These are phyloP conservation scores for Aporophyla nigra DNA, from an alignment of 2,888 invertebrate species.

Conservation along the genomic window DNA sequence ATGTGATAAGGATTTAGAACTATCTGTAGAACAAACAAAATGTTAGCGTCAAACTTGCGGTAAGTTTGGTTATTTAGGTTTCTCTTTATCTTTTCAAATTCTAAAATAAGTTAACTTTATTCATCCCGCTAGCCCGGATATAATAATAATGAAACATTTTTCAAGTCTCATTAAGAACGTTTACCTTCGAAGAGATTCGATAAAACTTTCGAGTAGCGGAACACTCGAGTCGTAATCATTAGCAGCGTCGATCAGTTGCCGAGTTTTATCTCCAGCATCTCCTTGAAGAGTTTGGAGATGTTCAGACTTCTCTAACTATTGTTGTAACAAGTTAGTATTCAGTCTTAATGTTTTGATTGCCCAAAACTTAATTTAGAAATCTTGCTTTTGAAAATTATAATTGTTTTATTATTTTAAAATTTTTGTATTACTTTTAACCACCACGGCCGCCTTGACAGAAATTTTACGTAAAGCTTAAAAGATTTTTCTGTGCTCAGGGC, in stretches of 20 bases:
- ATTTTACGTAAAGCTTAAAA: neutral
- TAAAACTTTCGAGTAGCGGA: slow-evolving; percentile 35
- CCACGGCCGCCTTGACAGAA: too few relatives aligned
- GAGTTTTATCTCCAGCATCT: slow-evolving; percentile 46
- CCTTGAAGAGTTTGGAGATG: slow-evolving; percentile 33
- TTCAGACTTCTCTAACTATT: slow-evolving; percentile 53
- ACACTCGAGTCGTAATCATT: slow-evolving; percentile 50
- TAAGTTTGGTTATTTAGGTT: slow-evolving; percentile 21
- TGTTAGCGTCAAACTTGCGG: slow-evolving; percentile 8
- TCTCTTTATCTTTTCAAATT: neutral
- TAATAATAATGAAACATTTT: slow-evolving; percentile 46
- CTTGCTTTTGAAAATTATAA: neutral
- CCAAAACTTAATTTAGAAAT: neutral
- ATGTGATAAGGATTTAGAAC: slow-evolving; percentile 1
- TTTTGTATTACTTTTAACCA: too few relatives aligned
- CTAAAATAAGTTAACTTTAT: slow-evolving; percentile 10
- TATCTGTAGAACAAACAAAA: slow-evolving; percentile 12
- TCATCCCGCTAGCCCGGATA: neutral
- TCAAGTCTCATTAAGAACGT: slow-evolving; percentile 57
- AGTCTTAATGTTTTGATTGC: slow-evolving; percentile 41
- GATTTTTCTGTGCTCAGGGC: neutral
- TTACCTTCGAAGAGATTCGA: slow-evolving; percentile 52
- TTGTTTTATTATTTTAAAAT: too few relatives aligned
- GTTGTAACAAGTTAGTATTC: slow-evolving; percentile 36
- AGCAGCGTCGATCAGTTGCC: slow-evolving; percentile 46